Conservation (phyloP, 2,113 vertebrate species). For the Picathartes gymnocephalus region DNA sequence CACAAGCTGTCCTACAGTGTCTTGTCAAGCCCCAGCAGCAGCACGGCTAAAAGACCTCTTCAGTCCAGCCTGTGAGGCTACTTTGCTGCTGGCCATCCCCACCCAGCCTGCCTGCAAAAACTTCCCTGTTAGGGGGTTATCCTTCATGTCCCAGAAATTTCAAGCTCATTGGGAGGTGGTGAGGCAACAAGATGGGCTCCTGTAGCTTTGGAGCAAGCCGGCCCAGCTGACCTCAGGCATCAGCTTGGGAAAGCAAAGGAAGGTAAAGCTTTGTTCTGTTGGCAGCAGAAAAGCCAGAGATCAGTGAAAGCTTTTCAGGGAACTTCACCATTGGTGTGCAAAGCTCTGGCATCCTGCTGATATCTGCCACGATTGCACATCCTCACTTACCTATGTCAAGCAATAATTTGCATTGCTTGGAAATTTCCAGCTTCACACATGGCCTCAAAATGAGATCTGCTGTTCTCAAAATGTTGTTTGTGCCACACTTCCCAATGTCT, state of each 20-base stretch:
- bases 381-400: background rate
- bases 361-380: background rate
- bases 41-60: background rate
- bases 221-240: background rate
- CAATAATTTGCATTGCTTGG: background rate
- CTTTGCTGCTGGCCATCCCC: background rate
- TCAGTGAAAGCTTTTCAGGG: background rate
- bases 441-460: background rate
- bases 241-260: background rate
- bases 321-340: background rate
- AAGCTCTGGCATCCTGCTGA: background rate
- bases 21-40: background rate
- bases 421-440: background rate
- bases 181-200: rapidly evolving
- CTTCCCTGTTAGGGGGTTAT: background rate
- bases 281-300: background rate
- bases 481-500: background rate
- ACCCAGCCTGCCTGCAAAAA: background rate
- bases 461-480: background rate
- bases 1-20: rapidly evolving
- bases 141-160: background rate
- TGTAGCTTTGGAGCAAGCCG: background rate
- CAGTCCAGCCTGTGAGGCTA: background rate
- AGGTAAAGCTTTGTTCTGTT: background rate
- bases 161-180: background rate